Conservation (phyloP, 1,140 invertebrate genomes). For the Heliconius hewitsoni region DNA sequence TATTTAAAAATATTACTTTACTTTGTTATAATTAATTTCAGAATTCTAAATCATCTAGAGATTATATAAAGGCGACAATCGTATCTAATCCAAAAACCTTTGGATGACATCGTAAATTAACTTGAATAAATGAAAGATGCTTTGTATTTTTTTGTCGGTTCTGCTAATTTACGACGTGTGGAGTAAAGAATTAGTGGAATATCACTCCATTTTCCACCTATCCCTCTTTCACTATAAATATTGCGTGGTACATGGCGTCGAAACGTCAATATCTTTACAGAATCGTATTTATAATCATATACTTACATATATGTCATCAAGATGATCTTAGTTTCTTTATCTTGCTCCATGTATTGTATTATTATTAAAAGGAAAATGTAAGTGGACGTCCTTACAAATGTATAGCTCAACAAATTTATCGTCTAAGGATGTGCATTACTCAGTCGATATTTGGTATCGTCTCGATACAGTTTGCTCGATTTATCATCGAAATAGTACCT, state of each 20-base stretch:
- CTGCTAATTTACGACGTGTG: no score
- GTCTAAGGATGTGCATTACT: slow-evolving; percentile 48
- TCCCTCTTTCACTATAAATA: no score
- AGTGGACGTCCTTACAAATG: slow-evolving; percentile 35
- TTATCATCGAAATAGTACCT: slow-evolving; percentile 54
- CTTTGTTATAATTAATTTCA: background rate
- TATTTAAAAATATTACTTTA: background rate
- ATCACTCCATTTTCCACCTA: no score
- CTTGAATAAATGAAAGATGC: background rate
- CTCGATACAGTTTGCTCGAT: slow-evolving; percentile 53
- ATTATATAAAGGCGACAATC: slow-evolving; percentile 6
- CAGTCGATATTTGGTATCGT: slow-evolving; percentile 61
- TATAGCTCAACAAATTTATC: slow-evolving; percentile 44
- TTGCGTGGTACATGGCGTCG: no score
- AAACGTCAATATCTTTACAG: no score
- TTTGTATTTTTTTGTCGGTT: no score
- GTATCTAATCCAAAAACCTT: slow-evolving; percentile 11
- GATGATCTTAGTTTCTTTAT: background rate
- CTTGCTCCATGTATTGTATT: slow-evolving; percentile 1
- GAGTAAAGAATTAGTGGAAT: no score
- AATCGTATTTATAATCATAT: no score
- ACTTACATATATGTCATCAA: no score
- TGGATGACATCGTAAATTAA: slow-evolving; percentile 4
- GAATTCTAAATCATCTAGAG: background rate
- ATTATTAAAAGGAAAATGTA: slow-evolving; percentile 1